Base-by-base conservation (phyloP, 2,113 vertebrate species). In the Gasterosteus aculeatus region DNA sequence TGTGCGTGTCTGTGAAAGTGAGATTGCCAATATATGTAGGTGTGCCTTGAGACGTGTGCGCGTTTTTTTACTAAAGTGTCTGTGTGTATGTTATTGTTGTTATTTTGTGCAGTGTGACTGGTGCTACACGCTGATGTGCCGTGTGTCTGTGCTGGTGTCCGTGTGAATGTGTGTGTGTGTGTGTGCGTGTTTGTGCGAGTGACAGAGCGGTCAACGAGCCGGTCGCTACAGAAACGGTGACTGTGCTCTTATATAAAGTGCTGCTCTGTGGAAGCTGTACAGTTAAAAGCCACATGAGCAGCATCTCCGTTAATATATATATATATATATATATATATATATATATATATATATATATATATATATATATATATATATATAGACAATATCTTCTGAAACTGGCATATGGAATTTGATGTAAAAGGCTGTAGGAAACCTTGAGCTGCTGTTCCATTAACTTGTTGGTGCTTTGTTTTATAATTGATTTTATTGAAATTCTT, bases 241-340 rank as follows among this genome's bases (percentile, higher is more conserved):
- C 83, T 75, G 41, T 60, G 64, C 60, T 57, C 69, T 85, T 81
- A 79, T 49, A 80, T 75, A 70, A 85, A 84, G 79, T 33, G 66
- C 49, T 66, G 71, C 71, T 79, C 10, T 49, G 60, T 66, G 62
- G 46, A 65, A 54, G 76, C 69, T n/a, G 65, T 63, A 60, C 62
- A 70, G 38, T 61, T 61, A 57, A 63, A 53, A 57, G 47, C 58
- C 70, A 42, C 73, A 33, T 44, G 42, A 18, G 63, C 60, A 9
- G 22, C 3, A 11, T 69, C 56, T 42, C 3, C 26, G n/a, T 63
- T 15, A 47, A 46, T 64, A 31, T 19, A 60, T 60, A 39, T 39
- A n/a, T 66, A 22, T 42, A 26, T 26, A 14, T 41, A 39, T 39
- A 19, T 26, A 26, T 26, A 26, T 26, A 26, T 26, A 26, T 26